Conservation (phyloP, 1,140 invertebrate genomes). For the Andrena cerasifolii region DNA sequence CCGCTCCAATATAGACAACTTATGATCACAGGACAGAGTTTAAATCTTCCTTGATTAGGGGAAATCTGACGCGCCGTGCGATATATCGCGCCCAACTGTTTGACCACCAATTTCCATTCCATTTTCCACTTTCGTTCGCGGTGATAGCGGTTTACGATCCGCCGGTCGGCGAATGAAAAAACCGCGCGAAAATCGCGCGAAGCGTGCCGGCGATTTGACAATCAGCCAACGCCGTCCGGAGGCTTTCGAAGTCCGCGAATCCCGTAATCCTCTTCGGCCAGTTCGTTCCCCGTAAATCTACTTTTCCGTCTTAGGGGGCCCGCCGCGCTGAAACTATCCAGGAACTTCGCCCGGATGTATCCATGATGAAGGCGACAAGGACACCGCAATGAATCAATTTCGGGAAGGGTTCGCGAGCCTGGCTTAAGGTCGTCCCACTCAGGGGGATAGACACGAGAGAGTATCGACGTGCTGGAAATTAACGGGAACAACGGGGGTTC, state of each 20-base stretch:
- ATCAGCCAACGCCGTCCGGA: not conserved
- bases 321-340: slow-evolving; percentile 8
- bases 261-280: slow-evolving; percentile 57
- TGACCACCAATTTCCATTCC: not conserved
- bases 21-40: too few species aligned
- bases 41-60: slow-evolving; percentile 9
- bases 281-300: slow-evolving; percentile 62
- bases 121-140: not conserved
- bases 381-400: slow-evolving; percentile 22
- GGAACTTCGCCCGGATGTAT: slow-evolving; percentile 20
- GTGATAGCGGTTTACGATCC: slow-evolving; percentile 1
- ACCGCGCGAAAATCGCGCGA: not conserved
- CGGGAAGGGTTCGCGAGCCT: not conserved
- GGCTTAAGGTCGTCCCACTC: slow-evolving; percentile 1
- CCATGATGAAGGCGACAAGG: slow-evolving; percentile 11
- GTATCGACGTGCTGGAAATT: slow-evolving; percentile 2
- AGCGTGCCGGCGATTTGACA: not conserved
- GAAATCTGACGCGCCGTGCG: not conserved
- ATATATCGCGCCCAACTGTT: slow-evolving; percentile 10
- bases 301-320: slow-evolving; percentile 33
- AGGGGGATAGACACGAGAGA: too few species aligned
- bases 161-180: not conserved
- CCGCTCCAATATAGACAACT: too few species aligned
- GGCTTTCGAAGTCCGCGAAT: slow-evolving; percentile 13
- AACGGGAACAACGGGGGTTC: slow-evolving; percentile 7